Base-by-base conservation (phyloP, 2,888 invertebrate species). In the Chesias legatella region DNA sequence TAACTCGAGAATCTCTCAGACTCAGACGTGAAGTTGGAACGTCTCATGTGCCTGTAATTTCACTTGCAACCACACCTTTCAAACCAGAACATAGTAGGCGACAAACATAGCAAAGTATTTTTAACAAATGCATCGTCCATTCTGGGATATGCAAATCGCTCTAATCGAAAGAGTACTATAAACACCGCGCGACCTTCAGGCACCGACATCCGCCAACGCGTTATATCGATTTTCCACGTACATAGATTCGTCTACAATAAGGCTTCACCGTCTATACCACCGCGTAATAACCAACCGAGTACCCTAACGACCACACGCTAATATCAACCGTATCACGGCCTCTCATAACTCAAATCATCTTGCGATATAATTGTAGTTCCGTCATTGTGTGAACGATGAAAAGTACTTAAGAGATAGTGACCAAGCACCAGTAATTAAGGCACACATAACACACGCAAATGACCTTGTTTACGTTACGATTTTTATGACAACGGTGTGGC, bases 221-320 rank as follows among this genome's bases (percentile, higher is more conserved):
- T 24, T 31, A 58, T 82, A 84, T 84, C 81, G 83, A 84, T 83
- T 83, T 80, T 79, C 67, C 65, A 75, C 78, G 74, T 74, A 81
- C 77, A 72, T 74, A 77, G 71, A 75, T 76, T 75, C 73, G 69
- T 69, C 74, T 70, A 74, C 75, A 74, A 67, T 84, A 82, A 59
- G 83, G 84, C 80, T 85, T 84, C 84, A 60, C 67, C 69, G 68
- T 66, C 68, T 73, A 70, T 62, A 61, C 23, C 34, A 55, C 53
- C 37, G 43, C 56, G 50, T 43, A 53, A 56, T 55, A 56, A 44
- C 38, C 53, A 55, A 58, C 67, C 57, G 62, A 71, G 63, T 53
- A 47, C 37, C 43, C 39, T 25, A 17, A 42, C 24, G 41, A 25
- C 31, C 26, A 25, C 55, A 56, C 22, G 47, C 58, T 20, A 73